Evolutionary conservation across 2,888 invertebrate genomes (phyloP), one percentile per base, ranked within the genome.

Genomic region (Melanargia galathea): DNA sequence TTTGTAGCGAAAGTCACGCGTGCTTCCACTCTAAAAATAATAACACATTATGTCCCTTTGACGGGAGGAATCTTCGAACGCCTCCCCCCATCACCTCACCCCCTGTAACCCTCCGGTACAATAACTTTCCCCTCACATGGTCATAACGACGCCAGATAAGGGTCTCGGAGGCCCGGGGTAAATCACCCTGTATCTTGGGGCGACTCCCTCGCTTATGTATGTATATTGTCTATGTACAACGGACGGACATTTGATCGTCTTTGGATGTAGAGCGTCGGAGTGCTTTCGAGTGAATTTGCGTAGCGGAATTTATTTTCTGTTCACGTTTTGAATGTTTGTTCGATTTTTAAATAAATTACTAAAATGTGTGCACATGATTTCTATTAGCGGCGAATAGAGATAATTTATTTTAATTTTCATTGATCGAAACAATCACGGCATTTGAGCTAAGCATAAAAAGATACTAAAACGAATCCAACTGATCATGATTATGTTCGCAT

Each of bases 81-180:
- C 68, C 75, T 74, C 77, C 77, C 77, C 80, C 80, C 77, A 77
- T 72, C 75, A 77, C 73, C 75, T 72, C 68, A 72, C 73, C 78
- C 73, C 72, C 67, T 35, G 10, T 73, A 74, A 75, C 78, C 73
- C 73, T 79, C 78, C 75, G 68, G 73, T 79, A 85, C 85, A 84
- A 85, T 86, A 86, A 83, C 86, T 83, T 81, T 87, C 81, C 89
- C 89, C 90, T 91, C 90, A 91, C 90, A 91, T 91, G 91, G 91
- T 91, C 91, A 91, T 90, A 90, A 90, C 90, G 89, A 86, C 86
- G 77, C 83, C 79, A 83, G 90, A 90, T 90, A 91, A 91, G 91
- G 91, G 90, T 86, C 88, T 82, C 81, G 73, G 77, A 84, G 89
- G 84, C 87, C 87, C 89, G 84, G 87, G 72, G 83, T 90, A 88